Base-by-base conservation (phyloP, 2,888 invertebrate genomes). In the Cephus pygmeus region DNA sequence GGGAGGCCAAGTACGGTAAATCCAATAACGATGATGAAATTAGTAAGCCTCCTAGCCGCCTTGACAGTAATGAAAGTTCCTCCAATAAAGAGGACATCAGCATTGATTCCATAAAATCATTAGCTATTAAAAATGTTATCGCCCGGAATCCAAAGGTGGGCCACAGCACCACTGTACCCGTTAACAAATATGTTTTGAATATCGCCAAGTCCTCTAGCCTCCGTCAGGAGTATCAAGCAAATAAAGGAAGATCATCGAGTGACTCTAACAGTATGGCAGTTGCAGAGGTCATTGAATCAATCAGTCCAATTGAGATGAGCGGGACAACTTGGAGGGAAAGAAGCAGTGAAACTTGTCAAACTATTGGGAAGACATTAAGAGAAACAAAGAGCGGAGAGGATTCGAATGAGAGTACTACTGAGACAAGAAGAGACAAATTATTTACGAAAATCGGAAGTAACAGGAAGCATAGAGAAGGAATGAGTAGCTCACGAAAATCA, bases 341-440 rank as follows among this genome's bases (percentile, higher is more conserved):
- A 79, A 77, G 69, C 78, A 2, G 76, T 73, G 12, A 76, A 68
- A 82, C 56, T 73, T 40, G 78, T 69, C 73, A 40, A 69, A 69
- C 23, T 69, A 78, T 30, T 73, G 34, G 3, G 79, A 75, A 23
- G 75, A 76, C 6, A 34, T 68, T 1, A 76, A 78, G 30, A 79
- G 80, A 6, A 76, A 75, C 1, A 77, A 80, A 31, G 75, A 69
- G 56, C 2, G n/a, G 34, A 4, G 74, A 75, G 0, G 79, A 73
- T 12, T 76, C 80, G 4, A 76, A 87, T 0, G 91, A 90, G 73
- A 87, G 84, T 0, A 75, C 87, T n/a, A 90, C 88, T 35, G 89
- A 89, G 75, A 88, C 89, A 1, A 89, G 90, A 36, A 85, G 90
- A 23, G 90, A 90, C 56, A 90, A 91, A 76, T 88, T 88, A 0